These are phyloP conservation scores for Ellobius talpinus DNA, from an alignment of 2,113 vertebrate genomes.

Conservation along the genomic window DNA sequence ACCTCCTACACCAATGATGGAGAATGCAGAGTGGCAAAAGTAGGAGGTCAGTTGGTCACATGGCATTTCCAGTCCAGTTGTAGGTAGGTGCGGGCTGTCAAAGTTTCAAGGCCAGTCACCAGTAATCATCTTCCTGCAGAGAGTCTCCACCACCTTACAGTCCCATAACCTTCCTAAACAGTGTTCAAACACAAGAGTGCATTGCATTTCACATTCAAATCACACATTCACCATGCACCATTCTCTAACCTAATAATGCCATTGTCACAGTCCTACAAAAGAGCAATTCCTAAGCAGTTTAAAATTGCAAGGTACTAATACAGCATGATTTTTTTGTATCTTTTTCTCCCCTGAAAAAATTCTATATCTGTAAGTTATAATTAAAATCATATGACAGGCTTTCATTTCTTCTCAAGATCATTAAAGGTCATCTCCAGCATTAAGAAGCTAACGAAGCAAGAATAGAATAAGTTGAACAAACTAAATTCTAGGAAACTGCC, in stretches of 20 bases:
- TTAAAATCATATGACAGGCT: not conserved
- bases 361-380: not conserved
- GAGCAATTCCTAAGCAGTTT: not conserved
- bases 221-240: not conserved
- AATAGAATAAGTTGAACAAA: not conserved
- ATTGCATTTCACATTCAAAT: not conserved
- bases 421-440: not conserved
- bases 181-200: not conserved
- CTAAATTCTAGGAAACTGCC: not conserved
- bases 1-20: not conserved
- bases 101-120: not conserved
- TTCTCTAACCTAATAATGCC: not conserved
- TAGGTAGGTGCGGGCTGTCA: not conserved
- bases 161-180: not conserved
- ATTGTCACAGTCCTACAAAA: not conserved
- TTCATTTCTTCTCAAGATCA: conserved; percentile 26
- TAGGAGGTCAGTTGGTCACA: not conserved
- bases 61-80: too few relatives aligned
- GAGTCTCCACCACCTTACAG: not conserved
- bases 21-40: not conserved
- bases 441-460: not conserved
- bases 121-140: too few relatives aligned
- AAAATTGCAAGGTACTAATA: not conserved
- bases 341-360: not conserved
- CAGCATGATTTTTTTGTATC: not conserved